Evolutionary conservation across 2,888 invertebrate genomes (phyloP), one percentile per base, ranked within the genome.

Genomic region (Iphiclides podalirius): DNA sequence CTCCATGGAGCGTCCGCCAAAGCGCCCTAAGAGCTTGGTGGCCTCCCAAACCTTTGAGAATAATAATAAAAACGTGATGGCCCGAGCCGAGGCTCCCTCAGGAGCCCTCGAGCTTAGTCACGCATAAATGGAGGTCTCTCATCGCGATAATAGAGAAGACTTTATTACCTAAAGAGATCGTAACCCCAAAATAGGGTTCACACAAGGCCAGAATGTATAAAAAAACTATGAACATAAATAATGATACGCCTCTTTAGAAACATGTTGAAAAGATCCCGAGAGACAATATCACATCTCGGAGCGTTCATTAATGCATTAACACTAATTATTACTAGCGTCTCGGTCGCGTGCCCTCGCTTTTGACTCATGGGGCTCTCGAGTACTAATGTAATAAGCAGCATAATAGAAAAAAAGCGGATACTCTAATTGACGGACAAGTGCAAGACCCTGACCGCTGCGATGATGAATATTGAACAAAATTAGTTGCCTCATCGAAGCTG

Each of bases 351-450:
- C 72, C 72, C 72, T 77, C 72, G 67, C 57, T 56, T 67, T 74
- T 76, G 77, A 79, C 71, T 81, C 79, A 75, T 73, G 70, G 20
- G 37, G 64, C 65, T 67, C 66, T 72, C 70, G 70, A 76, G 69
- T 67, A 72, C 70, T 79, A 80, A 82, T 81, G 75, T 76, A 82
- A 82, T 82, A 78, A 84, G 70, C 74, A 72, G 69, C 66, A 63
- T 65, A 72, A 72, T 74, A 77, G 74, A 82, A 82, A 84, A 39
- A 72, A 84, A 82, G 75, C 87, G 87, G 86, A 87, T 79, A 82
- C 75, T 72, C 71, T 85, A 84, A 88, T 86, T 87, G 72, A 80
- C 77, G 75, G 73, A 62, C 75, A 70, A 67, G 74, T 73, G 72
- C 77, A 71, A 75, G 84, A 66, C 74, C 80, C 70, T 77, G 83